A percentile compares a stretch with the other conserved stretches of the same genome.
These are phyloP conservation scores for Antigone vipio DNA, from an alignment of 2,113 vertebrate species.

Conservation along the genomic window DNA sequence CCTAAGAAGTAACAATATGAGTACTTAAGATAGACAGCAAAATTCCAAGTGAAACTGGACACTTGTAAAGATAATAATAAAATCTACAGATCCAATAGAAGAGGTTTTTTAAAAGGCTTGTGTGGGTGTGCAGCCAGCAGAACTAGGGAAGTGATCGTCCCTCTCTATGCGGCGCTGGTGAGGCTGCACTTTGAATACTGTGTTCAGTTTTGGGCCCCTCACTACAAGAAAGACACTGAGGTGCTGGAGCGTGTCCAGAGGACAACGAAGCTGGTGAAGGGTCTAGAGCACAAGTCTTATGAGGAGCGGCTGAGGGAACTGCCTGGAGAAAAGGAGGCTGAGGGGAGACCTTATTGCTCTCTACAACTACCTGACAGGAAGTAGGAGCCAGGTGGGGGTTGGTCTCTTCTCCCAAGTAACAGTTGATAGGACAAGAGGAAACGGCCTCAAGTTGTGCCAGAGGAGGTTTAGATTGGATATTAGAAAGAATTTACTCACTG, in stretches of 20 bases:
- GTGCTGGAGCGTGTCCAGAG: rapidly evolving
- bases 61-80: neutral
- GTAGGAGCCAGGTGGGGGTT: too few species aligned
- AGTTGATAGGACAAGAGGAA: too few species aligned
- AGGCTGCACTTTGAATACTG: rapidly evolving
- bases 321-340: too few species aligned
- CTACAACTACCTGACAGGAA: too few species aligned
- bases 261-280: rapidly evolving
- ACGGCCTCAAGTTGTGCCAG: too few species aligned
- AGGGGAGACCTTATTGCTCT: too few species aligned
- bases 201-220: neutral
- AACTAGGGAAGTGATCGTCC: neutral
- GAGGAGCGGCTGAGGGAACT: rapidly evolving
- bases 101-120: rapidly evolving
- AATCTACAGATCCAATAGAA: neutral
- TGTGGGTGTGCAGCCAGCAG: neutral
- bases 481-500: too few species aligned
- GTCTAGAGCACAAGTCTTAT: neutral
- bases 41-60: neutral
- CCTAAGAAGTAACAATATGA: neutral
- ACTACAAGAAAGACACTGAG: neutral
- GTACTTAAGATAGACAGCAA: neutral
- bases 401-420: too few species aligned
- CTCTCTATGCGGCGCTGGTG: neutral
- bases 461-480: too few species aligned